phyloP scores from a whole-genome alignment of 23 tunicate genomes.

The Oikopleura dioica region DNA sequence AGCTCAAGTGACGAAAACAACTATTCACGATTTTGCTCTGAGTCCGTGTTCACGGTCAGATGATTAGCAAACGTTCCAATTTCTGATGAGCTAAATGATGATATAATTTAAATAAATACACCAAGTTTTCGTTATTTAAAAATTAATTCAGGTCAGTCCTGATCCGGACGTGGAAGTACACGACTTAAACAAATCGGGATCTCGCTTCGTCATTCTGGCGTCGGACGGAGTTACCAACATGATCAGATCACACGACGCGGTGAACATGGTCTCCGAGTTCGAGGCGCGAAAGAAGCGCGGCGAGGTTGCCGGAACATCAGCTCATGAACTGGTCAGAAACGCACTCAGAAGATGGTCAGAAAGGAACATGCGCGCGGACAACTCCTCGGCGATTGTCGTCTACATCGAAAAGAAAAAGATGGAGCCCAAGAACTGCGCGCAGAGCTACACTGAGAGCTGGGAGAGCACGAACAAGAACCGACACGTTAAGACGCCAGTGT shows the following conservation, averaged over 20 bases:
- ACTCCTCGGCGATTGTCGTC: conserved; percentile 60
- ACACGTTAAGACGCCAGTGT: not conserved
- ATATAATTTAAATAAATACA: too few species aligned
- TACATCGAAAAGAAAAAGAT: conserved; percentile 38
- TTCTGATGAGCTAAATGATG: too few species aligned
- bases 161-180: conserved; percentile 59
- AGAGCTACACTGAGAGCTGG: conserved; percentile 2
- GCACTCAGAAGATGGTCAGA: conserved; percentile 52
- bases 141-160: conserved; percentile 37
- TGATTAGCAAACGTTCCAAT: not conserved
- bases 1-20: not conserved
- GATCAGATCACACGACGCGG: conserved; percentile 37
- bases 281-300: conserved; percentile 17
- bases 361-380: conserved; percentile 63
- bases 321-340: conserved; percentile 42
- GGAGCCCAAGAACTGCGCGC: too few species aligned
- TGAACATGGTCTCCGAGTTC: conserved; percentile 17
- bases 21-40: conserved; percentile 3
- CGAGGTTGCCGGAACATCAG: conserved; percentile 25
- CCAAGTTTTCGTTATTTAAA: too few species aligned
- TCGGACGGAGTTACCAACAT: conserved; percentile 84
- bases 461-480: not conserved
- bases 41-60: not conserved
- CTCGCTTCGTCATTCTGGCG: conserved; percentile 52
- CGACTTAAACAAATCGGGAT: conserved; percentile 29